Evolutionary conservation across 2,113 vertebrate genomes (phyloP).

Genomic region (Gymnogyps californianus): DNA sequence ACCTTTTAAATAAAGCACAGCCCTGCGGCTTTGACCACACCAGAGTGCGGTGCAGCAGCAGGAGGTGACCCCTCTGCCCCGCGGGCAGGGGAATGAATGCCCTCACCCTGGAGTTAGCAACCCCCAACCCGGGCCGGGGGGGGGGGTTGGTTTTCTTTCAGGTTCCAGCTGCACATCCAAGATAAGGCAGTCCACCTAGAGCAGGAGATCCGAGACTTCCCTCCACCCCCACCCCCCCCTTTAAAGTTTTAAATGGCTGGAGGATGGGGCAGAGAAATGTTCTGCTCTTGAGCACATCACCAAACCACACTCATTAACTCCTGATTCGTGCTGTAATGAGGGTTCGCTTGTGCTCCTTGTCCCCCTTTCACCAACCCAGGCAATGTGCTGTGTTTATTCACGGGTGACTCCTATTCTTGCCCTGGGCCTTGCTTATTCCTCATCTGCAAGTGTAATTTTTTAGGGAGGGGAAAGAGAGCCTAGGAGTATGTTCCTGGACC

Average conservation of each 20-base stretch:
- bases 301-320: background rate
- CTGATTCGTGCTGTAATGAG: fast-evolving
- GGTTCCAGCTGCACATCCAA: background rate
- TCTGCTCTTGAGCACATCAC: background rate
- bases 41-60: background rate
- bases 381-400: background rate
- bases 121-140: too few species aligned
- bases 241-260: background rate
- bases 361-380: background rate
- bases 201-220: too few species aligned
- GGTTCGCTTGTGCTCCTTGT: background rate
- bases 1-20: background rate
- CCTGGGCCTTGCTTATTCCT: background rate
- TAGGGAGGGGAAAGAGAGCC: background rate
- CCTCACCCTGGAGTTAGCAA: background rate
- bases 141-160: background rate
- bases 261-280: background rate
- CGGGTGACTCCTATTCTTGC: fast-evolving
- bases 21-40: background rate
- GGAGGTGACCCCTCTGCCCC: background rate
- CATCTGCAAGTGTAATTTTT: background rate
- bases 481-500: background rate
- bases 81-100: background rate
- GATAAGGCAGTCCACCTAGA: background rate
- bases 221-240: too few species aligned